phyloP scores from a whole-genome alignment of 2,888 invertebrate species.

The Altica lythri region DNA sequence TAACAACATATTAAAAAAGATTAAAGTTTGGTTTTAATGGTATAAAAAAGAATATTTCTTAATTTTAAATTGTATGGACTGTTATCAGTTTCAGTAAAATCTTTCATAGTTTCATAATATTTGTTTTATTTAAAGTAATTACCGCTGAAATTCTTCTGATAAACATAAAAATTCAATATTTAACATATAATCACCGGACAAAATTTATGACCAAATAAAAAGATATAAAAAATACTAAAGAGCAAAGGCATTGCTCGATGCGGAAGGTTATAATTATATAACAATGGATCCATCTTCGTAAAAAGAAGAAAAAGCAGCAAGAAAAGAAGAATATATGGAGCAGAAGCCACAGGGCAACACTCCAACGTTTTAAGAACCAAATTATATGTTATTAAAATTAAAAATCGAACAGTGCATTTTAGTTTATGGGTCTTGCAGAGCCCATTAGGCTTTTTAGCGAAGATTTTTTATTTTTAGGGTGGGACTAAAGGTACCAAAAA shows the following conservation, averaged over 20 bases:
- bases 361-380: conserved; percentile 52
- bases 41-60: too few species aligned
- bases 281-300: conserved; percentile 46
- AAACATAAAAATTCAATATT: conserved; percentile 16
- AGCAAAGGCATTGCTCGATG: conserved; percentile 31
- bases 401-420: conserved; percentile 44
- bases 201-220: conserved; percentile 19
- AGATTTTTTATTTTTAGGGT: conserved; percentile 10
- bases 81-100: too few species aligned
- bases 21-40: too few species aligned
- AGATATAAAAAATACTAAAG: conserved; percentile 4
- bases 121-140: too few species aligned
- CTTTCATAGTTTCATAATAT: too few species aligned
- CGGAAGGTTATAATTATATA: conserved; percentile 51
- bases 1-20: too few species aligned
- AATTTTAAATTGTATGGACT: too few species aligned
- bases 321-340: conserved; percentile 49
- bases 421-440: conserved; percentile 32
- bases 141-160: conserved; percentile 3
- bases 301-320: conserved; percentile 13
- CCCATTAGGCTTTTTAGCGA: conserved; percentile 37
- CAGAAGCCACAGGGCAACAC: conserved; percentile 51
- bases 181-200: conserved; percentile 20
- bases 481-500: not conserved
- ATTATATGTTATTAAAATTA: conserved; percentile 54